phyloP scores from a whole-genome alignment of 2,888 invertebrate species.

The Lordiphosa fenestrarum region DNA sequence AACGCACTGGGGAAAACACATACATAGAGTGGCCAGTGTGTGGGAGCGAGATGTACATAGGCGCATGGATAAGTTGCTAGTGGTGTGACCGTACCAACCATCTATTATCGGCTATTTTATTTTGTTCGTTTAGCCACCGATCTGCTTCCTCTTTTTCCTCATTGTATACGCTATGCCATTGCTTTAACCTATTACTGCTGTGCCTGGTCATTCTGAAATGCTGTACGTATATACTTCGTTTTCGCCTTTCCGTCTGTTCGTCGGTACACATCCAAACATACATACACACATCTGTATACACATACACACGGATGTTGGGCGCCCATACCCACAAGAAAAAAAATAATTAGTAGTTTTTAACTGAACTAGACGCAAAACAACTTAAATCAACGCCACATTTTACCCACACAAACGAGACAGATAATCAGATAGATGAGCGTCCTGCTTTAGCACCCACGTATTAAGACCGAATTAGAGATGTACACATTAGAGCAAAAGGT shows the following conservation, averaged over 20 bases:
- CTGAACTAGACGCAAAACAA: constrained; percentile 1
- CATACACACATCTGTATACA: constrained; percentile 58
- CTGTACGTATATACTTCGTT: constrained; percentile 62
- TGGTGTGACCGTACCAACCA: constrained; percentile 61
- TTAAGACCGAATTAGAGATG: neutral
- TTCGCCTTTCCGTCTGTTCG: constrained; percentile 53
- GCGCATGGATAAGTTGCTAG: constrained; percentile 29
- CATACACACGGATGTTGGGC: constrained; percentile 50
- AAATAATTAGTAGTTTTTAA: constrained; percentile 22
- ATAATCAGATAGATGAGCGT: neutral
- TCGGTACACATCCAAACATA: constrained; percentile 59
- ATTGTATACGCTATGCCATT: constrained; percentile 41
- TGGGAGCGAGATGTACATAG: constrained; percentile 42
- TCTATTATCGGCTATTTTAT: constrained; percentile 71
- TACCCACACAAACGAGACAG: neutral
- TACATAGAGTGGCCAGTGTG: constrained; percentile 28
- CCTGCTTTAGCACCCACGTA: neutral
- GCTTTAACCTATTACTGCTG: constrained; percentile 66
- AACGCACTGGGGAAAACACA: constrained; percentile 52
- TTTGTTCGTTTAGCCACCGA: constrained; percentile 51
- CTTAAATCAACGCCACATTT: neutral
- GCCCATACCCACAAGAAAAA: constrained; percentile 58
- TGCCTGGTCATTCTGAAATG: constrained; percentile 60
- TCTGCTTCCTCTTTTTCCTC: constrained; percentile 53
- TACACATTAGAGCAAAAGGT: constrained; percentile 9